These are phyloP conservation scores for Porites australiensis DNA, from an alignment of 64 coral and sea anemone species.

Conservation along the genomic window DNA sequence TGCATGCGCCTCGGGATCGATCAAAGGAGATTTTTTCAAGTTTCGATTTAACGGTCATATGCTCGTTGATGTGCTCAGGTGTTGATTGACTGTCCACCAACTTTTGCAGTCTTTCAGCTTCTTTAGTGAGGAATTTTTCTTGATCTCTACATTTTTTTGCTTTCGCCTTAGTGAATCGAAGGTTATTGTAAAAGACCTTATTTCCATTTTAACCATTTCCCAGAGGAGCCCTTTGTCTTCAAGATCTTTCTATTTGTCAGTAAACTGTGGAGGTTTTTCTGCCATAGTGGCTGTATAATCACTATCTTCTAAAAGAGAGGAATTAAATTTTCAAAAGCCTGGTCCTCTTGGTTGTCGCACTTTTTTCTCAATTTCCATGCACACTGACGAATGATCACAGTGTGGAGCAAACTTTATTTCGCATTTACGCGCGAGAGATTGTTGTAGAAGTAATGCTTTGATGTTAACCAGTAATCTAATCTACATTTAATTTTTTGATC, in stretches of 20 bases:
- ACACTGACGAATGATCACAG: too few relatives aligned
- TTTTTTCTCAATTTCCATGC: too few relatives aligned
- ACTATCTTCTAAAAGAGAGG: too few relatives aligned
- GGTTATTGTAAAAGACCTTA: constrained; percentile 4
- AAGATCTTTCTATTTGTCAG: background rate
- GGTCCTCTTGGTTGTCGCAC: too few relatives aligned
- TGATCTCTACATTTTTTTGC: background rate
- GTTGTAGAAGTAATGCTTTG: too few relatives aligned
- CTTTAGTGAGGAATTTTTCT: background rate
- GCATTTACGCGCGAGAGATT: too few relatives aligned
- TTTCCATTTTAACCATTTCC: constrained; percentile 19
- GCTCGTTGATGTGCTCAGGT: background rate
- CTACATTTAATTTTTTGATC: too few relatives aligned
- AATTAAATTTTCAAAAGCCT: too few relatives aligned
- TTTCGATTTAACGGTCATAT: background rate
- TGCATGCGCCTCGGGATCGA: background rate
- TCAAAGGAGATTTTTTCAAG: background rate
- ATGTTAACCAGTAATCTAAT: too few relatives aligned
- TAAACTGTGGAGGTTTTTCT: too few relatives aligned
- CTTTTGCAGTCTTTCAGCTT: background rate
- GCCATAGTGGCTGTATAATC: too few relatives aligned
- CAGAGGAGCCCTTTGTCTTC: background rate
- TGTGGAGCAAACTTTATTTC: too few relatives aligned
- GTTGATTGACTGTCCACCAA: background rate
- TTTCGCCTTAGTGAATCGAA: background rate